Evolutionary conservation across 2,888 invertebrate genomes (phyloP).

Genomic region (Argyresthia albistria): DNA sequence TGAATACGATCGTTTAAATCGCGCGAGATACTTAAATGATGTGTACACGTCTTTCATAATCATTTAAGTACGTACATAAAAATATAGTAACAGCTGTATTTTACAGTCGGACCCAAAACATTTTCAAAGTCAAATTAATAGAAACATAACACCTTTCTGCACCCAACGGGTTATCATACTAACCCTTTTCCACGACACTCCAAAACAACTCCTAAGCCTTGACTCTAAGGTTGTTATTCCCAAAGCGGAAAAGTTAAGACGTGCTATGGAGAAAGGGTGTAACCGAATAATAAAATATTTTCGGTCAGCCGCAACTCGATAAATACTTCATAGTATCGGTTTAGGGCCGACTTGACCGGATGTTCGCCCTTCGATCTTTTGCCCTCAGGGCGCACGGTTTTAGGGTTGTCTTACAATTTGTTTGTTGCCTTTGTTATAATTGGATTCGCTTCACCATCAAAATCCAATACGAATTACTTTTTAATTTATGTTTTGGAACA

Average conservation of each 20-base stretch:
- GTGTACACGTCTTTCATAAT: too few relatives aligned
- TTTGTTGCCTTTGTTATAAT: slow-evolving; percentile 11
- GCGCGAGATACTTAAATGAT: too few relatives aligned
- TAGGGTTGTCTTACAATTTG: slow-evolving; percentile 24
- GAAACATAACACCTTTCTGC: slow-evolving; percentile 43
- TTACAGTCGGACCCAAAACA: slow-evolving; percentile 26
- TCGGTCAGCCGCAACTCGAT: slow-evolving; percentile 67
- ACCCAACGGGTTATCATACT: slow-evolving; percentile 14
- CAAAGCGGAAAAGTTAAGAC: slow-evolving; percentile 19
- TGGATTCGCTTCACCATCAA: too few relatives aligned
- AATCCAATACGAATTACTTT: too few relatives aligned
- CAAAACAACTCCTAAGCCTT: background rate
- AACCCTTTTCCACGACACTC: slow-evolving; percentile 12
- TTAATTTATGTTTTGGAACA: too few relatives aligned
- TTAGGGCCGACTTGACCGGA: slow-evolving; percentile 60
- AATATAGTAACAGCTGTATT: background rate
- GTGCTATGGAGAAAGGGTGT: slow-evolving; percentile 5
- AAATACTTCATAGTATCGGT: slow-evolving; percentile 71
- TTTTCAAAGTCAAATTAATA: slow-evolving; percentile 52
- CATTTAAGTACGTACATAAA: too few relatives aligned
- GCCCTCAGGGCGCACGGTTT: slow-evolving; percentile 33
- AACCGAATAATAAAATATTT: slow-evolving; percentile 36
- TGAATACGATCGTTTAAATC: too few relatives aligned
- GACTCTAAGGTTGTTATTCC: background rate
- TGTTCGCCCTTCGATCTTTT: slow-evolving; percentile 60